These are phyloP conservation scores for Oryzias melastigma DNA, from an alignment of 2,113 vertebrate genomes.

Conservation along the genomic window DNA sequence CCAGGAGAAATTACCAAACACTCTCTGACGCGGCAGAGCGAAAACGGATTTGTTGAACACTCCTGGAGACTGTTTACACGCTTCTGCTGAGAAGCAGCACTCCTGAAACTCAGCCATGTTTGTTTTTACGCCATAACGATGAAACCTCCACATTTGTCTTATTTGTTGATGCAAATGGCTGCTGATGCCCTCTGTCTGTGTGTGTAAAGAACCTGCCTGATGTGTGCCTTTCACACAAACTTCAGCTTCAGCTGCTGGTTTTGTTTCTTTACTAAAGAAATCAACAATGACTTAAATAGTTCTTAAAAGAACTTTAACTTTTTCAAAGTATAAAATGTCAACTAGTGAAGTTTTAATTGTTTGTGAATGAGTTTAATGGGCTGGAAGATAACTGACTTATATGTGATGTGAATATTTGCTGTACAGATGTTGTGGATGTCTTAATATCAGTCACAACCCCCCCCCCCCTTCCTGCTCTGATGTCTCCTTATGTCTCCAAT, in stretches of 20 bases:
- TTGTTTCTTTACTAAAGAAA: neutral
- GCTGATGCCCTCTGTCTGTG: too few species aligned
- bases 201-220: too few species aligned
- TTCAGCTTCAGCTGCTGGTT: neutral
- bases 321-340: slow-evolving; percentile 25
- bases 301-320: slow-evolving; percentile 17
- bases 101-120: slow-evolving; percentile 9
- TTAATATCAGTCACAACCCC: too few species aligned
- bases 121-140: neutral
- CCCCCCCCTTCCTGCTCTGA: too few species aligned
- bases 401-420: slow-evolving; percentile 33
- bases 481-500: too few species aligned
- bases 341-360: slow-evolving; percentile 24
- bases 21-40: slow-evolving; percentile 19
- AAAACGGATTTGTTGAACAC: slow-evolving; percentile 31
- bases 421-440: slow-evolving; percentile 30
- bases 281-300: too few species aligned
- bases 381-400: slow-evolving; percentile 47
- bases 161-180: slow-evolving; percentile 3
- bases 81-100: slow-evolving; percentile 1
- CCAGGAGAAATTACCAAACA: slow-evolving; percentile 36
- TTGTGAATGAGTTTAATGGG: slow-evolving; percentile 64
- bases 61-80: slow-evolving; percentile 24
- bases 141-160: slow-evolving; percentile 2
- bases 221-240: too few species aligned